Evolutionary conservation across 2,113 vertebrate species (phyloP), one percentile per base, ranked within the genome.

Genomic region (Jacana jacana): DNA sequence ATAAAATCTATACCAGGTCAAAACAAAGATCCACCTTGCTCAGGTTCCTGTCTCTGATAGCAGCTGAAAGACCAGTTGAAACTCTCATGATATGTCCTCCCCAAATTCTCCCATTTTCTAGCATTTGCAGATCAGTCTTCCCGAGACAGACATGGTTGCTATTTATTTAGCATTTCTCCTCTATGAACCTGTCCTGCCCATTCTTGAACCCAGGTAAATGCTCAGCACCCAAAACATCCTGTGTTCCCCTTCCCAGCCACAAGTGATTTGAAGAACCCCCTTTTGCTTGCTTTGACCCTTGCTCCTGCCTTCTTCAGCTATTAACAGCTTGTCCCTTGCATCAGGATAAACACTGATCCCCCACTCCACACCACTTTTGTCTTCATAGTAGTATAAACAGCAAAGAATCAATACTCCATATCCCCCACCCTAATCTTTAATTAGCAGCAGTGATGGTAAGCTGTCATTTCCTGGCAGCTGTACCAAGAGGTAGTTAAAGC

Each of bases 81-180:
- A 86, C 33, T n/a, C 8, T 4, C 6, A 7, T 1, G 9, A 6
- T 10, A 27, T 1, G 3, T 81, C 16, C 20, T 14, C 17, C 5
- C 3, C 4, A 48, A 77, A 70, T 28, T 69, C 37, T 81, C 31
- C 31, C 24, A 52, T 35, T 11, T 70, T 33, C 44, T 70, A 88
- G 51, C 28, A 44, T 65, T 51, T 70, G 51, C 55, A 58, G 54
- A 18, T 42, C 23, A 33, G 27, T 24, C 78, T 66, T 30, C 24
- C 40, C 25, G 17, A 63, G 54, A 19, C 42, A 82, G 35, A 49
- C 1, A 1, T 11, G 14, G 20, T 40, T 81, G 31, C 24, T 71
- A 11, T 11, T 10, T 22, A 42, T n/a, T 55, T 44, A 69, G 54
- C 44, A 61, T 52, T 76, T 61, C 25, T 82, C 20, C 46, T 69